Base-by-base conservation (phyloP, 1,140 invertebrate genomes). In the Adoxophyes honmai region DNA sequence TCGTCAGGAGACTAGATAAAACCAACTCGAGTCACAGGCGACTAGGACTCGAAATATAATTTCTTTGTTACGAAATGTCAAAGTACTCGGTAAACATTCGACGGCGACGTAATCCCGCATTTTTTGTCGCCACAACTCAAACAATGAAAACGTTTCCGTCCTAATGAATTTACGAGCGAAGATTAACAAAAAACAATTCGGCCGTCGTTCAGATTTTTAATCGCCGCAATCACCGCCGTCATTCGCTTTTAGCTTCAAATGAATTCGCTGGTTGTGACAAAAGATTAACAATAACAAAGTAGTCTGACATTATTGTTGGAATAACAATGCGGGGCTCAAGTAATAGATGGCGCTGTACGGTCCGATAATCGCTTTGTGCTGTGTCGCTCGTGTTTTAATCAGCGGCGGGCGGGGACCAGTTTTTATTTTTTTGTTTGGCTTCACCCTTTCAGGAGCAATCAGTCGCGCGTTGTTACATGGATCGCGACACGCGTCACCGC, bases 331-430 rank as follows among this genome's bases (percentile, higher is more conserved):
- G 13, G 11, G 18, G 63, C 39, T 73, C 68, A 78, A 71, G 73
- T 75, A 79, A 78, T 78, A 79, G 76, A 75, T 66, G 72, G 42
- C 70, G 62, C 60, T 55, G 66, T 65, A 80, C 77, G 81, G 75
- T 80, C 81, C 77, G 77, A 76, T 85, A 81, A 86, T 83, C 82
- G 75, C 82, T 83, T 86, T 83, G 80, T 86, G 60, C 69, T 60
- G 67, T 53, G 68, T 70, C 60, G 68, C 64, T 74, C 63, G 71
- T 62, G 69, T 81, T 83, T 81, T 86, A 83, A 86, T 83, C 81
- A 86, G 77, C 73, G 78, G 68, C 70, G 68, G 61, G 59, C 56
- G 55, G 65, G 62, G 52, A 39, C 52, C 61, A 38, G 68, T 75
- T 75, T 75, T 70, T 75, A 21, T 48, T 21, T 77, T 74, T 78